phyloP scores from a whole-genome alignment of 92 coral and sea anemone species.

The Zoanthus solanderi region DNA sequence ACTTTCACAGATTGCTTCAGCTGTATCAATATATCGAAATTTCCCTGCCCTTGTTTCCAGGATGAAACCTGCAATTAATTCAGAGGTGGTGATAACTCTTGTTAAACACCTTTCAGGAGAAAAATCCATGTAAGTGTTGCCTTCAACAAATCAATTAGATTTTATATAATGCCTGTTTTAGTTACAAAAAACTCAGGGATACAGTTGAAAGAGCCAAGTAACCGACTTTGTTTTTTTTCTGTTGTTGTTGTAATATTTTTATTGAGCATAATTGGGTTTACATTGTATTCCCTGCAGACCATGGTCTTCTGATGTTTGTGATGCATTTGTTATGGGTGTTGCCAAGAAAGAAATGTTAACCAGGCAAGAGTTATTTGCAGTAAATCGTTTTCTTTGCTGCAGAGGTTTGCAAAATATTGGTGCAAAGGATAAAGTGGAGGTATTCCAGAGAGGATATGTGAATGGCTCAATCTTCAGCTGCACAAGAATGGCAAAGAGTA shows the following conservation, averaged over 20 bases:
- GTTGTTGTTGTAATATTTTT: too few species aligned
- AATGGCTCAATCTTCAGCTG: constrained; percentile 5
- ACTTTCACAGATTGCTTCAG: neutral
- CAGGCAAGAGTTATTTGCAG: neutral
- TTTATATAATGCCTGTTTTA: neutral
- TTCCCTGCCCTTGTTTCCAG: neutral
- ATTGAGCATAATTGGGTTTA: neutral
- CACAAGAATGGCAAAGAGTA: neutral
- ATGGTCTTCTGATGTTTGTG: neutral
- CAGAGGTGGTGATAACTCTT: neutral
- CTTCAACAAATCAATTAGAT: neutral
- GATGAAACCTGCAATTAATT: neutral
- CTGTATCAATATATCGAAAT: neutral
- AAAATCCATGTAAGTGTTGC: neutral
- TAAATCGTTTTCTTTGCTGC: neutral
- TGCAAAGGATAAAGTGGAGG: too few species aligned
- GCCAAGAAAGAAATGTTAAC: neutral
- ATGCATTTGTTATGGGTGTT: neutral
- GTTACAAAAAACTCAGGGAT: neutral
- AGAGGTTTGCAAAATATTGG: neutral
- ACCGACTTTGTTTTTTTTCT: too few species aligned
- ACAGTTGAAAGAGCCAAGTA: too few species aligned
- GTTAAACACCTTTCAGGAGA: neutral
- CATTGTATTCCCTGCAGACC: constrained; percentile 1
- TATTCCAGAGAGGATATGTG: neutral